Conservation (phyloP, 2,888 invertebrate genomes). For the Crepidodera aurea region DNA sequence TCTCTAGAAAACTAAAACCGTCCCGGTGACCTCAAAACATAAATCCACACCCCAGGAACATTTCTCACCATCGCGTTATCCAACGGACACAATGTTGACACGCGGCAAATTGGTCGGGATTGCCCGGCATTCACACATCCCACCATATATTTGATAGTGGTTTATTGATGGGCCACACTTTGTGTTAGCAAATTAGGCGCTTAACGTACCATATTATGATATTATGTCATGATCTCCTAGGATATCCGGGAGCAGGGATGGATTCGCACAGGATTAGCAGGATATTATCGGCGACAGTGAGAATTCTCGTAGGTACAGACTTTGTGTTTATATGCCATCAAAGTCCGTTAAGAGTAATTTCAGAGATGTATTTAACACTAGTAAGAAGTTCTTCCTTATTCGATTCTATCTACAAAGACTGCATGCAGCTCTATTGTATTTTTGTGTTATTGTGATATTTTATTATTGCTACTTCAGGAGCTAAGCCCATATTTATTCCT, state of each 20-base stretch:
- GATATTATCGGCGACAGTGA: too few species aligned
- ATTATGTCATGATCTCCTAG: conserved; percentile 24
- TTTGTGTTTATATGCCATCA: too few species aligned
- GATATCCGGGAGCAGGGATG: conserved; percentile 15
- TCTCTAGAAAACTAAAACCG: conserved; percentile 1
- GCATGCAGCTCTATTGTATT: too few species aligned
- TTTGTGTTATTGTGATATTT: too few species aligned
- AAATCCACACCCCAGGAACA: not conserved
- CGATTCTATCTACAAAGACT: too few species aligned
- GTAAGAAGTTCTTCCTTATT: too few species aligned
- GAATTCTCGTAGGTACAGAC: too few species aligned
- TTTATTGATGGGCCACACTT: conserved; percentile 39
- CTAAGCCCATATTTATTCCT: too few species aligned
- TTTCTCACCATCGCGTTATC: conserved; percentile 3
- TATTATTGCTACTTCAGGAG: too few species aligned
- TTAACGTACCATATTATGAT: conserved; percentile 32
- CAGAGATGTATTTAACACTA: too few species aligned
- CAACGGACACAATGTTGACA: conserved; percentile 35
- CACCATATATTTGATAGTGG: conserved; percentile 36
- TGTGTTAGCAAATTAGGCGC: conserved; percentile 32
- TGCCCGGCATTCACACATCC: conserved; percentile 33
- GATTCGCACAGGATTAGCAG: not conserved
- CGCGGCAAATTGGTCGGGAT: conserved; percentile 38
- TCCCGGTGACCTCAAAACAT: conserved; percentile 1
- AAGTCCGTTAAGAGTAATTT: too few species aligned